Base-by-base conservation (phyloP, 2,888 invertebrate genomes). In the Dione juno region DNA sequence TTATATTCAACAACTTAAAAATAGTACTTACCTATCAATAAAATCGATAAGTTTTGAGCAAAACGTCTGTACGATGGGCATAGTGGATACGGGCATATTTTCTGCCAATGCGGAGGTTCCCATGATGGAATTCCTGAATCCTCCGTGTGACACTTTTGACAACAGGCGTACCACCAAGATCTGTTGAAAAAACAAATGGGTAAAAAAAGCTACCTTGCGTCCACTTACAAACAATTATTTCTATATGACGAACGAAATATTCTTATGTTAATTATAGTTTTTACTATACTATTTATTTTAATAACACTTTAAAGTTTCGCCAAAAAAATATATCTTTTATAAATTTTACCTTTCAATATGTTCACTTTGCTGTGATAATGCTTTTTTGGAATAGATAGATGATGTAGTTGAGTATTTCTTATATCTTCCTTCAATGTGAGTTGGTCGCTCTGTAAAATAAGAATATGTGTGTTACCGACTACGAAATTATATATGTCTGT, bases 31-130 rank as follows among this genome's bases (percentile, higher is more conserved):
- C 95, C 96, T 82, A 97, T 95, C 66, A 97, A 85, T 76, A 96
- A 92, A 67, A 97, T 93, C 66, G 96, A 95, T 74, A 97, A 74
- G 19, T 96, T 94, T 79, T 97, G 95, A n/a, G 97, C 96, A 83
- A 97, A 95, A 83, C 97, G 96, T 76, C 97, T 94, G 88, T 96
- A 97, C 0, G 97, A 96, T 35, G 97, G 97, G 82, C 97, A 98
- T 83, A 97, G 94, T 21, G 97, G 97, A 81, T 96, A 96, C 0
- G 97, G 97, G 84, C 97, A 97, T 80, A 97, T 85, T 85, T 95
- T 95, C 80, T 95, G 95, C 97, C 97, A 97, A 78, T 95, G 93
- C 0, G 95, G 94, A 16, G 97, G 97, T 84, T 97, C 96, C 97
- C 97, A 97, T 19, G 97, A 95, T 37, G 96, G 95, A 79, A 94